Evolutionary conservation across 1,140 invertebrate species (phyloP), one percentile per base, ranked within the genome.

Genomic region (Doryteuthis pealeii): DNA sequence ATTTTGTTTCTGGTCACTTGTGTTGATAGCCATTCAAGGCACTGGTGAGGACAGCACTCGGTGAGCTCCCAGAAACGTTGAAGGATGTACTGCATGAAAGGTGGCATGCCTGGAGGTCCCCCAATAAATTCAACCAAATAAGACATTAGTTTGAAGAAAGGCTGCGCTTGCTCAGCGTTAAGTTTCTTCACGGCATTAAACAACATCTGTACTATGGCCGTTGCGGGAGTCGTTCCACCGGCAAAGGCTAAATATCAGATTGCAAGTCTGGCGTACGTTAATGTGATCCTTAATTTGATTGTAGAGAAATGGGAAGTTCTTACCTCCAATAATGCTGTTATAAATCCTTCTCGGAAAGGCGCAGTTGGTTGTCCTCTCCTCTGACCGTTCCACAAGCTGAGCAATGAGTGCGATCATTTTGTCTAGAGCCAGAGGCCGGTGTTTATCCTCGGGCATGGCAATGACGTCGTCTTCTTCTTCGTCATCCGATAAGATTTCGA

Each of bases 321-420:
- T 96, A 65, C 94, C 94, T 69, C 94, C 94, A 43, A 95, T 92
- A 32, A 97, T 91, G 4, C 94, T 92, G 79, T 91, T 92, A 33
- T 94, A 92, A 15, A 87, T 97, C 95, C 74, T 91, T 91, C 2
- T 92, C 90, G 3, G 92, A 93, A 6, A 97, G 86, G n/a, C 92
- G 91, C 8, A 97, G 88, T 74, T 92, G 88, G 75, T 92, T 92
- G 87, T 93, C 91, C 10, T 92, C 89, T 74, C 93, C 79, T 26
- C 95, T 33, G 95, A 96, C 73, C 94, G 92, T 84, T 97, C 96
- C 31, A 97, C 94, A 35, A 97, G 89, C 1, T 93, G 91, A 5
- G 94, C 94, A 35, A 96, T 93, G 6, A 97, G 87, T 10, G 94
- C 93, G 68, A 98, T 95, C 96, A 97, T 97, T 89, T 97, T 97